These are phyloP conservation scores for Perizoma affinitatum DNA, from an alignment of 2,888 invertebrate genomes.

Conservation along the genomic window DNA sequence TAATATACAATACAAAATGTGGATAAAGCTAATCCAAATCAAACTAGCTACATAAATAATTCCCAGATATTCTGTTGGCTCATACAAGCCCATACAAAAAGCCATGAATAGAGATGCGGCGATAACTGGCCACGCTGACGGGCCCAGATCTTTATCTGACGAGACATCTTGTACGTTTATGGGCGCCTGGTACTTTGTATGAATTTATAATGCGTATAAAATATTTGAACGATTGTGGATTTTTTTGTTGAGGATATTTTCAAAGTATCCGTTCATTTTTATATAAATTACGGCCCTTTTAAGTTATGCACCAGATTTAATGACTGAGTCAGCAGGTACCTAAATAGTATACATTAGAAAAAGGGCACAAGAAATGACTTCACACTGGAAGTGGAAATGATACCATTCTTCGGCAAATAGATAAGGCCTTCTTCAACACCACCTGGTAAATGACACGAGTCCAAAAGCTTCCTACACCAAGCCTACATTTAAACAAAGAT, in stretches of 20 bases:
- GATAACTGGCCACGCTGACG: slow-evolving; percentile 37
- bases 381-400: too few relatives aligned
- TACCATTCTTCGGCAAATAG: too few relatives aligned
- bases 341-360: too few relatives aligned
- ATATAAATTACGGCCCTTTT: too few relatives aligned
- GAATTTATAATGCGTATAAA: slow-evolving; percentile 66
- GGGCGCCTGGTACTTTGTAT: slow-evolving; percentile 75
- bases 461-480: too few relatives aligned
- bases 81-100: slow-evolving; percentile 32
- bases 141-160: slow-evolving; percentile 42
- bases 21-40: slow-evolving; percentile 32
- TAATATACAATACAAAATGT: slow-evolving; percentile 22
- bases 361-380: too few relatives aligned
- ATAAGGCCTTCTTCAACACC: too few relatives aligned
- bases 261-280: not conserved
- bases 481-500: too few relatives aligned
- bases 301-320: too few relatives aligned
- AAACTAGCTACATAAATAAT: slow-evolving; percentile 35
- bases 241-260: too few relatives aligned
- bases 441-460: too few relatives aligned
- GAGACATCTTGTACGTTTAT: slow-evolving; percentile 68
- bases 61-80: slow-evolving; percentile 30
- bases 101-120: slow-evolving; percentile 37
- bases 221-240: slow-evolving; percentile 21
- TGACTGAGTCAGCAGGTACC: too few relatives aligned